These are phyloP conservation scores for Xestia c-nigrum DNA, from an alignment of 2,888 invertebrate species.

Conservation along the genomic window DNA sequence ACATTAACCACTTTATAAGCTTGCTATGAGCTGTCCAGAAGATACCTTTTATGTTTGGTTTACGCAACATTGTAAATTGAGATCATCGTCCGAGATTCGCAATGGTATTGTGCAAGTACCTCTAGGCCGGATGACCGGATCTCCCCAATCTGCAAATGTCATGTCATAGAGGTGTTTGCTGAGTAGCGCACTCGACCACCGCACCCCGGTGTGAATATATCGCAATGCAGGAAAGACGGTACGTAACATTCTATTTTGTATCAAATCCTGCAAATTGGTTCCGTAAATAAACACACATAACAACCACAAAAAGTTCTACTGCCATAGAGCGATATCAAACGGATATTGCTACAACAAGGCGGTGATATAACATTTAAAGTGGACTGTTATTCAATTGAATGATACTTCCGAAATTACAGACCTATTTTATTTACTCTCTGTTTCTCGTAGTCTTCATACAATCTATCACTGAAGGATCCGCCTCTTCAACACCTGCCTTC, in stretches of 20 bases:
- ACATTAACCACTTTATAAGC: conserved; percentile 74
- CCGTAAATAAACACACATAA: conserved; percentile 17
- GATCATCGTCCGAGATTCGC: conserved; percentile 78
- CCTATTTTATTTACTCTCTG: background rate
- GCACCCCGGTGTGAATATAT: conserved; percentile 11
- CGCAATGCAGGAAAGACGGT: conserved; percentile 6
- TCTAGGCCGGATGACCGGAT: conserved; percentile 10
- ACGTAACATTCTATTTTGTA: conserved; percentile 32
- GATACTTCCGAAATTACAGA: background rate
- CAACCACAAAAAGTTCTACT: conserved; percentile 10
- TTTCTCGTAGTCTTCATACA: background rate
- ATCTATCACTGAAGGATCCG: background rate
- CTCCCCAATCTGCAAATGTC: conserved; percentile 28
- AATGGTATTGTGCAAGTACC: conserved; percentile 60
- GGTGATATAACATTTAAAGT: background rate
- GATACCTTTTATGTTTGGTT: conserved; percentile 61
- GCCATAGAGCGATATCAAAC: background rate
- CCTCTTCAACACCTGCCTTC: background rate
- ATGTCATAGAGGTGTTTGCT: conserved; percentile 25
- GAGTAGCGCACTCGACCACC: background rate
- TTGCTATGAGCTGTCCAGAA: conserved; percentile 54
- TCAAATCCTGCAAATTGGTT: conserved; percentile 27
- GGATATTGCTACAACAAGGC: background rate
- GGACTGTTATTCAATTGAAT: background rate
- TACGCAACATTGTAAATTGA: conserved; percentile 73